Evolutionary conservation across 2,888 invertebrate genomes (phyloP).

Genomic region (Hemicrepidius hirtus): DNA sequence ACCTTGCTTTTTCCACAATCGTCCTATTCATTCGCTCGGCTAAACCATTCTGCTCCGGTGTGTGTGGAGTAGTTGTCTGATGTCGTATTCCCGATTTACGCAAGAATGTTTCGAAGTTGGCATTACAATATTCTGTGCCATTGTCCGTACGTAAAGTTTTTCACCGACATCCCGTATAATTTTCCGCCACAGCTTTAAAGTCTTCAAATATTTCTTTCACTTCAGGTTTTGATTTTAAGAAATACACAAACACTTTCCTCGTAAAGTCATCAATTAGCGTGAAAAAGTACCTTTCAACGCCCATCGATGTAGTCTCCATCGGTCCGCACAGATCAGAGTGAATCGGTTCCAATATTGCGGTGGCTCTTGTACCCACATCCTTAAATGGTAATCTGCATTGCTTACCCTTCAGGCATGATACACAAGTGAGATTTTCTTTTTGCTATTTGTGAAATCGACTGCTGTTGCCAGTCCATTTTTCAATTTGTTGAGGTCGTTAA

Average conservation of each 20-base stretch:
- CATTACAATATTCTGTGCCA: no score
- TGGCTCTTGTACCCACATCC: not conserved
- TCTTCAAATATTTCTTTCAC: no score
- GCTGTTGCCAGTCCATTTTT: constrained; percentile 1
- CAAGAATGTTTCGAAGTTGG: no score
- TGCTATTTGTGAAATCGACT: not conserved
- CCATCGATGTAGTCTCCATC: constrained; percentile 59
- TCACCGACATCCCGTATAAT: no score
- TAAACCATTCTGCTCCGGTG: constrained; percentile 62
- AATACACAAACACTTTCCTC: constrained; percentile 25
- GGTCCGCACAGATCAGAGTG: no score
- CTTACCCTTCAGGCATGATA: not conserved
- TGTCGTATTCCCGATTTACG: no score
- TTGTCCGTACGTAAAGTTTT: no score
- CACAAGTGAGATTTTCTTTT: not conserved
- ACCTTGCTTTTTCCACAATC: constrained; percentile 56
- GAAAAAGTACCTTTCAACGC: constrained; percentile 63
- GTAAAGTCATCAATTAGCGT: constrained; percentile 65
- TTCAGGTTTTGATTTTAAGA: no score
- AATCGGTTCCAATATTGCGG: constrained; percentile 51
- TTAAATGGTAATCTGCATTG: constrained; percentile 6
- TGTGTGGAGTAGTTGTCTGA: constrained; percentile 59
- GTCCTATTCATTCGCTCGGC: constrained; percentile 57
- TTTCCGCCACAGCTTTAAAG: no score
- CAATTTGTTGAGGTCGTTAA: constrained; percentile 8